These are phyloP conservation scores for Teleogryllus occipitalis DNA, from an alignment of 1,140 invertebrate species.

Conservation along the genomic window DNA sequence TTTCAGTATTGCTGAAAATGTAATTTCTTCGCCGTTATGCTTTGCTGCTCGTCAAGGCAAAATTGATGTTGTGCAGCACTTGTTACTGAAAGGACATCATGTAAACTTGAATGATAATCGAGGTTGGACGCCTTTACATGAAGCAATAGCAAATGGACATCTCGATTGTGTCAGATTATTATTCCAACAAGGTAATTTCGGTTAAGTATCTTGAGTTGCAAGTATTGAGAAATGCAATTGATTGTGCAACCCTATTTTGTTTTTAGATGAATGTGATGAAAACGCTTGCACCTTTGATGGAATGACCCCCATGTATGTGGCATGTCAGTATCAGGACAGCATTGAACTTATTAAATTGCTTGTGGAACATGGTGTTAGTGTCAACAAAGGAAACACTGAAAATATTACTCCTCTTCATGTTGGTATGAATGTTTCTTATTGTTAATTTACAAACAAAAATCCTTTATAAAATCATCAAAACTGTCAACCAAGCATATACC, in stretches of 20 bases:
- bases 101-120: neutral
- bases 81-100: neutral
- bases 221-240: neutral
- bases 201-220: neutral
- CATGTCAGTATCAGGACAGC: neutral
- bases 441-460: neutral
- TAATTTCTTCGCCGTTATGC: neutral
- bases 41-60: constrained; percentile 5
- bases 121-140: constrained; percentile 11
- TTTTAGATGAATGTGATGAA: neutral
- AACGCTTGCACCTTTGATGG: constrained; percentile 7
- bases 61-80: neutral
- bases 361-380: neutral
- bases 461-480: no score
- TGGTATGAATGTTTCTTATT: neutral
- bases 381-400: neutral
- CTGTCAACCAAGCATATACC: no score
- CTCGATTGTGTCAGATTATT: neutral
- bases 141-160: constrained; percentile 4
- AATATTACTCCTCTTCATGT: constrained; percentile 9
- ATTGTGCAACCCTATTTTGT: neutral
- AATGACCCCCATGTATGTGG: constrained; percentile 1
- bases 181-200: neutral
- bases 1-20: neutral
- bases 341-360: neutral